Percentiles rank a stretch among this genome's conserved stretches.
Conservation (phyloP, 2,888 invertebrate genomes). For the Abrostola triplasia region DNA sequence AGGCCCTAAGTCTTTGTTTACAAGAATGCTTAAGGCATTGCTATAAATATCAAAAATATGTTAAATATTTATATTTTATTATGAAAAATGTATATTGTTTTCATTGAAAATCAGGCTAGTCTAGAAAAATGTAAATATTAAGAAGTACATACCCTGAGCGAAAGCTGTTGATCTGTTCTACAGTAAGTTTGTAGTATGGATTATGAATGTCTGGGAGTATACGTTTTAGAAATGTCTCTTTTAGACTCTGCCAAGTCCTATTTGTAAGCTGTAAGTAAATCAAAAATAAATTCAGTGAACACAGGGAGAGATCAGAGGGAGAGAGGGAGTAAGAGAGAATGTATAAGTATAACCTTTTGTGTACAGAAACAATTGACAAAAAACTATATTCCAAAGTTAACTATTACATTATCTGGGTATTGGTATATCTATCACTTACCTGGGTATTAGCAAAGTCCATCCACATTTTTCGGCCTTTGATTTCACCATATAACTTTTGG, state of each 20-base stretch:
- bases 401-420: too few relatives aligned
- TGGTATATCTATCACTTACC: too few relatives aligned
- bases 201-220: conserved; percentile 82
- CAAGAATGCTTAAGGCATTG: too few relatives aligned
- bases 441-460: conserved; percentile 74
- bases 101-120: too few relatives aligned
- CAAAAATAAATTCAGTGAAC: background rate
- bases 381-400: too few relatives aligned
- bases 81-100: too few relatives aligned
- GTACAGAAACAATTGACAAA: background rate
- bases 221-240: conserved; percentile 83
- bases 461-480: conserved; percentile 83
- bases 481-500: conserved; percentile 71
- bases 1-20: too few relatives aligned
- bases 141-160: conserved; percentile 70
- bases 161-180: conserved; percentile 77
- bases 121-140: background rate
- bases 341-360: too few relatives aligned
- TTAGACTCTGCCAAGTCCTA: conserved; percentile 86
- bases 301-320: background rate
- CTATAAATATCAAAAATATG: too few relatives aligned
- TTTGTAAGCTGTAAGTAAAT: conserved; percentile 68
- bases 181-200: conserved; percentile 78
- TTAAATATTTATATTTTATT: too few relatives aligned
- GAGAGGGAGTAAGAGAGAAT: too few relatives aligned